Evolutionary conservation across 2,888 invertebrate species (phyloP).

Genomic region (Hedychridium roseum): DNA sequence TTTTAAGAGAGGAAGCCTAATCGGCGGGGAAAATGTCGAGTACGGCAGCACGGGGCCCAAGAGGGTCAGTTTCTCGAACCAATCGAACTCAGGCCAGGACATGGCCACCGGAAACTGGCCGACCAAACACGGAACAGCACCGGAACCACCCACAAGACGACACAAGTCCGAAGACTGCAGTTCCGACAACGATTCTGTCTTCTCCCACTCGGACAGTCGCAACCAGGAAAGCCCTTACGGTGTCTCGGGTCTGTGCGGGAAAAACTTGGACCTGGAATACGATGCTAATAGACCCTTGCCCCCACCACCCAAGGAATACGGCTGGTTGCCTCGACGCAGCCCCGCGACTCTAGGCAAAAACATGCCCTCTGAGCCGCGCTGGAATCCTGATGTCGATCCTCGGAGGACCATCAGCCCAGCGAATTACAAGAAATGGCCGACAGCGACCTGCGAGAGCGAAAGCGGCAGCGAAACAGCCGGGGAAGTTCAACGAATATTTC

Average conservation of each 20-base stretch:
- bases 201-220: conserved; percentile 22
- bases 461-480: conserved; percentile 78
- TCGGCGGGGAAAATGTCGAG: conserved; percentile 53
- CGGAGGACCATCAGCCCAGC: conserved; percentile 10
- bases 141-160: conserved; percentile 56
- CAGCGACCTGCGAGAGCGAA: conserved; percentile 68
- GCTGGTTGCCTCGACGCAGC: conserved; percentile 10
- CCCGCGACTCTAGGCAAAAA: conserved; percentile 30
- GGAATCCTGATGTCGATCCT: conserved; percentile 7
- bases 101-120: conserved; percentile 61
- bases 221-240: conserved; percentile 6
- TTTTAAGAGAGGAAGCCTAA: conserved; percentile 67
- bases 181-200: conserved; percentile 38
- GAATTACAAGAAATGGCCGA: conserved; percentile 37
- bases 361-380: no score
- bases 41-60: conserved; percentile 62
- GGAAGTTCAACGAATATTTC: conserved; percentile 73
- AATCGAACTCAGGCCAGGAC: conserved; percentile 34
- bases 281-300: conserved; percentile 64
- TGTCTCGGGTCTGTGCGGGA: neutral
- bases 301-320: conserved; percentile 50
- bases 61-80: conserved; percentile 66
- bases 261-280: conserved; percentile 45
- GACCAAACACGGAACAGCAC: conserved; percentile 63
- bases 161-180: conserved; percentile 43